Evolutionary conservation across 2,797 vertebrate genomes (phyloP), one percentile per base, ranked within the genome.

Genomic region (Crocidura indochinensis): DNA sequence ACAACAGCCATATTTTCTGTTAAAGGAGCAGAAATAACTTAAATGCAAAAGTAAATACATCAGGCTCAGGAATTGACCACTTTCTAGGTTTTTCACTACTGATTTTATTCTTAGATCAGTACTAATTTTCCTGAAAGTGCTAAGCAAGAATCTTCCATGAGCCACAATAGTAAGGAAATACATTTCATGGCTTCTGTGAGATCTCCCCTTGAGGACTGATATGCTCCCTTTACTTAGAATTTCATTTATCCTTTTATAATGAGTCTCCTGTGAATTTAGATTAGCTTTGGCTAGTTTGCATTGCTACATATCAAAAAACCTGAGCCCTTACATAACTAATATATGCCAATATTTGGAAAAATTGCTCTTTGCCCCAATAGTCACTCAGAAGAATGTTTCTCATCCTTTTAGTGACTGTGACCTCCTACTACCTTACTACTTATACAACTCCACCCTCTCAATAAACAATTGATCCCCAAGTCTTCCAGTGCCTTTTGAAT

Each of bases 321-420:
- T 4, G n/a, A 24, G 14, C 6, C 2, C 74, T 49, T 78, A 65
- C 72, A 76, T 44, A 24, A 2, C 20, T 73, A 64, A 46, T 76
- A 74, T 84, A 46, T 77, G 4, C 86, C 51, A 14, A 53, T 17
- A 53, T 53, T 53, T 49, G 12, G 22, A 53, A 83, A 91, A 85
- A 87, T 53, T 49, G 0, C 27, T 69, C 6, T 10, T 92, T 60
- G 17, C 9, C 22, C 2, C 10, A 91, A 24, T 31, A 64, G 78
- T 81, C 65, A 65, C 65, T 62, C 69, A n/a, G 24, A 53, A 38
- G 10, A 53, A 53, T 53, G 51, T 53, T 53, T 53, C 12, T 53
- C 51, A 53, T 14, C 51, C 51, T 14, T 53, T 53, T 53, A 20
- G 17, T 22, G 15, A 60, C 56, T 60, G 19, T 60, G 56, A 7